Evolutionary conservation across 2,797 vertebrate species (phyloP), one percentile per base, ranked within the genome.

Genomic region (Steatocranus sp.): DNA sequence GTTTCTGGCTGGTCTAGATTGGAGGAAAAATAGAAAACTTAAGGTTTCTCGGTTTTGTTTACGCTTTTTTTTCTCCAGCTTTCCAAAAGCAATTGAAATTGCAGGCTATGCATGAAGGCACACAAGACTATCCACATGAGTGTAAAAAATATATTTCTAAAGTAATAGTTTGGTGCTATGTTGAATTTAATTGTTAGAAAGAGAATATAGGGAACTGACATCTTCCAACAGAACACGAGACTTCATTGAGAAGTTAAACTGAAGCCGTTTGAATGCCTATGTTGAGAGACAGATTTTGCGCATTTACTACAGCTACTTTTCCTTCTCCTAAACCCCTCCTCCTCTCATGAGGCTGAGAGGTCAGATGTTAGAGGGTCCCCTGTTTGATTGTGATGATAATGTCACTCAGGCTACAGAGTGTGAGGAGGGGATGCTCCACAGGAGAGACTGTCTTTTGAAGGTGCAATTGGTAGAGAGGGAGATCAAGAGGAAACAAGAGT

Each of bases 341-440:
- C 89, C 92, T 86, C 89, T 94, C 88, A 90, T 86, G 92, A 66
- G 91, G 91, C 94, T 91, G 90, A 94, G 91, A 95, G 96, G 96
- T 96, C 95, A 96, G 82, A 96, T 95, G 96, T 95, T 96, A 96
- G 91, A 96, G 95, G 43, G 96, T 96, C 94, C 93, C 93, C 91
- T 84, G 89, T 95, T 95, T 96, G 94, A 97, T 96, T 97, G 96
- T 97, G 91, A 97, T 97, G 96, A 97, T 97, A 97, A 97, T 97
- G 95, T 96, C 95, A 95, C 89, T 91, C 91, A 93, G 94, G 92
- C 94, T 92, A 90, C 90, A 90, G 92, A 84, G 92, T 85, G 83
- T 66, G 76, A 84, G 87, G 89, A 89, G 92, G 91, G 88, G 91
- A 79, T 86, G 79, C 83, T 87, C 86, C 80, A 85, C 84, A 77